phyloP scores from a whole-genome alignment of 2,797 vertebrate species.

The Pristis pectinata region DNA sequence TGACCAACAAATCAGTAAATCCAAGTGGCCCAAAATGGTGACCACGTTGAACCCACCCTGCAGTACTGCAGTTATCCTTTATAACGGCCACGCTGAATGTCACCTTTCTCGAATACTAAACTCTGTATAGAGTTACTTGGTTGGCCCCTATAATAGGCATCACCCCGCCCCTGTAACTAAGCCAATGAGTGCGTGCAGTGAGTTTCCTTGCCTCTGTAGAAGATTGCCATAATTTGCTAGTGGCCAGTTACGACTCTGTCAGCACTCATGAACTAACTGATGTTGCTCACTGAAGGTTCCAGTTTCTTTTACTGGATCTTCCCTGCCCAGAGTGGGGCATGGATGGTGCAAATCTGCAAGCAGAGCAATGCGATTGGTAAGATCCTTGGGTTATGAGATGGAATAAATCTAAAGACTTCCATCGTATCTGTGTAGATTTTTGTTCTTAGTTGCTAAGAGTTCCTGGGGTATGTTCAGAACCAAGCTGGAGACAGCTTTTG shows the following conservation, averaged over 20 bases:
- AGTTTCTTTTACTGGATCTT: background rate
- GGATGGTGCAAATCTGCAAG: background rate
- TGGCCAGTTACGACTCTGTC: background rate
- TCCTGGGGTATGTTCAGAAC: background rate
- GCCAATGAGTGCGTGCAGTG: background rate
- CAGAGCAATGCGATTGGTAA: background rate
- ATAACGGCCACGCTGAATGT: background rate
- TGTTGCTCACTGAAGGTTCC: background rate
- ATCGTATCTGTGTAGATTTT: background rate
- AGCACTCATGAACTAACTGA: background rate
- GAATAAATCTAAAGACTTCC: background rate
- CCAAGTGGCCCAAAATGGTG: conserved; percentile 19
- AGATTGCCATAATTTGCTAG: conserved; percentile 7
- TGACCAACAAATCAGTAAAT: conserved; percentile 34
- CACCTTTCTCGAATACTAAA: background rate
- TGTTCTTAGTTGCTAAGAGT: background rate
- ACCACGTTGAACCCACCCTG: background rate
- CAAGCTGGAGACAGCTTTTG: background rate
- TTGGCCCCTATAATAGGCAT: too few species aligned
- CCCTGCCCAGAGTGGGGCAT: background rate
- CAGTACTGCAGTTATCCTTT: background rate
- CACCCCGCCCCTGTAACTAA: background rate
- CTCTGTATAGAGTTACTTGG: too few species aligned
- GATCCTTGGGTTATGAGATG: background rate
- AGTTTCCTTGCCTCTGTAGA: background rate